Conservation (phyloP, 2,797 vertebrate species). For the Myripristis jacobus region DNA sequence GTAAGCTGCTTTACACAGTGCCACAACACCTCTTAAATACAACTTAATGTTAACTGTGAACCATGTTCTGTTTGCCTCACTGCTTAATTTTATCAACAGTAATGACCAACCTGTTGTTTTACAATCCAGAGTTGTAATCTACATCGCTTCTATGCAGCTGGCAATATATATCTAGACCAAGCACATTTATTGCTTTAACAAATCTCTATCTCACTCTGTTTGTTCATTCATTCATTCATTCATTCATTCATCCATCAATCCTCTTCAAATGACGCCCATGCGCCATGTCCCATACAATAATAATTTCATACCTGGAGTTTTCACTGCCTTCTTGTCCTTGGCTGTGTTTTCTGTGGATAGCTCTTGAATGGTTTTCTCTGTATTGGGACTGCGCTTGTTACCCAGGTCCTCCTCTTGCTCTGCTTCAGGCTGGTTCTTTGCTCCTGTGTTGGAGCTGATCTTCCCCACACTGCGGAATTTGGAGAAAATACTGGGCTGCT, state of each 20-base stretch:
- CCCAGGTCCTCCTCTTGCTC: conserved; percentile 41
- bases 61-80: too few species aligned
- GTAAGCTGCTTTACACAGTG: too few species aligned
- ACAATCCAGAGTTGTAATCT: too few species aligned
- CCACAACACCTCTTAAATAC: too few species aligned
- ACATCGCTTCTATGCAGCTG: too few species aligned
- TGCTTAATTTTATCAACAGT: too few species aligned
- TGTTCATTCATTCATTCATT: neutral
- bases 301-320: conserved; percentile 71
- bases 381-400: conserved; percentile 28
- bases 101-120: neutral
- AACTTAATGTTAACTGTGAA: too few species aligned
- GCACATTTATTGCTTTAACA: too few species aligned
- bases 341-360: neutral
- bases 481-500: conserved; percentile 96
- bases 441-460: conserved; percentile 80
- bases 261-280: neutral
- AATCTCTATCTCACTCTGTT: too few species aligned
- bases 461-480: conserved; percentile 94
- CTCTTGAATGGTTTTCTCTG: conserved; percentile 55
- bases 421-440: conserved; percentile 77
- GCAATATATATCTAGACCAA: too few species aligned
- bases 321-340: conserved; percentile 20
- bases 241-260: neutral
- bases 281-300: neutral